Conservation (phyloP, 1,140 invertebrate species). For the Heliconius hermathena region DNA sequence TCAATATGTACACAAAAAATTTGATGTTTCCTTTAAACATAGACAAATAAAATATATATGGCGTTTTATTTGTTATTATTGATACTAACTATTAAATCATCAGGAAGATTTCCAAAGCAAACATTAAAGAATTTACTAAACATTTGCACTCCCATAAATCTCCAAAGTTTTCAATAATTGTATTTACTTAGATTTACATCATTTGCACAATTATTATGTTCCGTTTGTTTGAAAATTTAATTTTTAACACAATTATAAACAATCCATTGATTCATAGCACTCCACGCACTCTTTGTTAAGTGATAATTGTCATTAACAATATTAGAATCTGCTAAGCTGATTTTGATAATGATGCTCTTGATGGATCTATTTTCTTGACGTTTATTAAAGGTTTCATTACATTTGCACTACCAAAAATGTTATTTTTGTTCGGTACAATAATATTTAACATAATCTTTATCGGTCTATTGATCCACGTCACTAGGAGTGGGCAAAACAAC, state of each 20-base stretch:
- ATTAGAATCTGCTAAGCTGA: background rate
- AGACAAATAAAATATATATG: too few species aligned
- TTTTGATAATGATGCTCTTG: background rate
- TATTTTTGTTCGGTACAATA: background rate
- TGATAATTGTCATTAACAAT: slow-evolving; percentile 82
- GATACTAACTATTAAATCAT: too few species aligned
- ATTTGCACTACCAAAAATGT: background rate
- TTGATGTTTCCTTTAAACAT: too few species aligned
- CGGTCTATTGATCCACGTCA: slow-evolving; percentile 74
- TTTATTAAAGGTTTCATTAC: background rate
- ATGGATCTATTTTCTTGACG: background rate
- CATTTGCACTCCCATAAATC: background rate
- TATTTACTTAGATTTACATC: background rate
- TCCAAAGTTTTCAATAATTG: background rate
- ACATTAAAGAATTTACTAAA: too few species aligned
- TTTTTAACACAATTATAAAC: background rate
- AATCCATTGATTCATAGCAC: too few species aligned
- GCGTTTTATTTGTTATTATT: too few species aligned
- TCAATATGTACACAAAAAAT: too few species aligned
- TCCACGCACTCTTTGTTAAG: slow-evolving; percentile 62
- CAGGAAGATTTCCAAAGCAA: background rate
- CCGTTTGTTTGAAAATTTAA: background rate
- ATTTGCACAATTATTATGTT: background rate
- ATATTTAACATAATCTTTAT: slow-evolving; percentile 12
- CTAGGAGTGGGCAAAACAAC: slow-evolving; percentile 84